These are phyloP conservation scores for Phocides pigmalion DNA, from an alignment of 1,140 invertebrate genomes.

Conservation along the genomic window DNA sequence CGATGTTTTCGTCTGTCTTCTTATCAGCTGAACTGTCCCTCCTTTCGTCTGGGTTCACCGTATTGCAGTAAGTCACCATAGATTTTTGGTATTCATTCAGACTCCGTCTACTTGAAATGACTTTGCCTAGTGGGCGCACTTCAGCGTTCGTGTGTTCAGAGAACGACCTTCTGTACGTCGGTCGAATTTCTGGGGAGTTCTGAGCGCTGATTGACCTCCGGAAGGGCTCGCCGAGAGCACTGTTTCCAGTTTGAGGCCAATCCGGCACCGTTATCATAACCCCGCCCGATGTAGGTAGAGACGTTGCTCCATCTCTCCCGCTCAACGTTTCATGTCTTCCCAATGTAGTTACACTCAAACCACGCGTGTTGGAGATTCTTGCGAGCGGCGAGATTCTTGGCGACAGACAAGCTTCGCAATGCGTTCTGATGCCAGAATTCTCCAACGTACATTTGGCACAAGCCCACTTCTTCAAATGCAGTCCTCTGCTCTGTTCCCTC, in stretches of 20 bases:
- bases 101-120: slow-evolving; percentile 84
- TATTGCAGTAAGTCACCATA: slow-evolving; percentile 62
- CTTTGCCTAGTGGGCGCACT: slow-evolving; percentile 79
- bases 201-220: slow-evolving; percentile 77
- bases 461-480: slow-evolving; percentile 85
- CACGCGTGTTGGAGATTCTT: slow-evolving; percentile 70
- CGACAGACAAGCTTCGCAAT: slow-evolving; percentile 87
- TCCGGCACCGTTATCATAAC: slow-evolving; percentile 79
- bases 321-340: slow-evolving; percentile 71
- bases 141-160: slow-evolving; percentile 83
- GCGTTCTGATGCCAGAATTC: slow-evolving; percentile 86
- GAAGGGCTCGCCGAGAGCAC: slow-evolving; percentile 79
- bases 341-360: slow-evolving; percentile 76
- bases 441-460: slow-evolving; percentile 91
- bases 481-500: slow-evolving; percentile 68
- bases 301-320: slow-evolving; percentile 70
- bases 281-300: slow-evolving; percentile 70
- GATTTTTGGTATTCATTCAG: slow-evolving; percentile 85
- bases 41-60: slow-evolving; percentile 48
- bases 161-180: slow-evolving; percentile 87
- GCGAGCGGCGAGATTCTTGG: slow-evolving; percentile 69
- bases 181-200: slow-evolving; percentile 81
- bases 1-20: slow-evolving; percentile 59
- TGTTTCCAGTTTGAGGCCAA: slow-evolving; percentile 70
- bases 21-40: slow-evolving; percentile 45